Conservation (phyloP, 2,888 invertebrate genomes). For the Papilio elwesi region DNA sequence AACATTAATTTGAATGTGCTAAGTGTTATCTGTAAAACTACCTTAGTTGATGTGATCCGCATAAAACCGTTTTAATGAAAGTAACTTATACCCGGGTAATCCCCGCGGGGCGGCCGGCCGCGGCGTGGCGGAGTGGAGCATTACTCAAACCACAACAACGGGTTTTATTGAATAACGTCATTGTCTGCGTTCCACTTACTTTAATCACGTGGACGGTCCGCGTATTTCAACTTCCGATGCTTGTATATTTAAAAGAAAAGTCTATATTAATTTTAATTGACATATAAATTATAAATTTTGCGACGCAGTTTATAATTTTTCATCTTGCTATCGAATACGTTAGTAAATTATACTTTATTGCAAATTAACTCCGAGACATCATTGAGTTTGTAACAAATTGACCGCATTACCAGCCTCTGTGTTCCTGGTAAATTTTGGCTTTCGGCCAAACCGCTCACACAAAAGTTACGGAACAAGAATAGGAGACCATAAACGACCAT, state of each 20-base stretch:
- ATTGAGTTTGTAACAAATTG: constrained; percentile 20
- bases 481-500: not conserved
- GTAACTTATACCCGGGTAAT: constrained; percentile 33
- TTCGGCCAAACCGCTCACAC: constrained; percentile 10
- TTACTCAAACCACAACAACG: constrained; percentile 31
- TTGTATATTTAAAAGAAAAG: too few species aligned
- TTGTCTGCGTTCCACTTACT: constrained; percentile 22
- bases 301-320: not conserved
- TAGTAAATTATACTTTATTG: constrained; percentile 4
- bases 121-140: constrained; percentile 22
- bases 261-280: too few species aligned
- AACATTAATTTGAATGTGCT: constrained; percentile 22
- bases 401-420: constrained; percentile 6
- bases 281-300: too few species aligned
- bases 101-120: constrained; percentile 19
- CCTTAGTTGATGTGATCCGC: constrained; percentile 26
- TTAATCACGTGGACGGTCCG: constrained; percentile 21
- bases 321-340: not conserved
- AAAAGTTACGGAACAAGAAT: constrained; percentile 11
- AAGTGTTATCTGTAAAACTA: constrained; percentile 29
- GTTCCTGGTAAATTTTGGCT: constrained; percentile 11
- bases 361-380: constrained; percentile 18
- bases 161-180: constrained; percentile 37
- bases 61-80: constrained; percentile 37
- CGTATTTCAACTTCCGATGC: not conserved